Percentiles rank a stretch among this genome's conserved stretches.
These are phyloP conservation scores for Tipula unca DNA, from an alignment of 2,888 invertebrate genomes.

Conservation along the genomic window DNA sequence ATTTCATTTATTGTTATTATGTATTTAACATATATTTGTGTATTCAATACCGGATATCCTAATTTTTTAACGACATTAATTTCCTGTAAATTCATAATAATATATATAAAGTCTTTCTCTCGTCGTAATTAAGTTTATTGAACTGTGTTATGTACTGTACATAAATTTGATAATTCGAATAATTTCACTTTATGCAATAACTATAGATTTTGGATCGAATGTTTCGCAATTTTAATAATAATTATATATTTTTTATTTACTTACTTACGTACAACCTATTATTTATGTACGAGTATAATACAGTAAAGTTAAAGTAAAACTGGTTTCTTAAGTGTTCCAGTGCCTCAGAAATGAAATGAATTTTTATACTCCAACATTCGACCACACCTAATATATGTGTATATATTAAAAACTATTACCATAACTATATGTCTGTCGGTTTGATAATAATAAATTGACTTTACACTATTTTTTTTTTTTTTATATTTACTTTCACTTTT, in stretches of 20 bases:
- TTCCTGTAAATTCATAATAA: not conserved
- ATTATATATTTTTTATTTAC: not conserved
- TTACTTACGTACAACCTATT: not conserved
- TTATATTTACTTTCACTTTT: not conserved
- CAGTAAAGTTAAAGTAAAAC: not conserved
- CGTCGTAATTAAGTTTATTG: not conserved
- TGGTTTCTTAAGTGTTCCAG: not conserved
- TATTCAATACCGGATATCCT: slow-evolving; percentile 19
- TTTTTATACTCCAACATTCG: slow-evolving; percentile 2
- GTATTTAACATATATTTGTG: not conserved
- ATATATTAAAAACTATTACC: not conserved
- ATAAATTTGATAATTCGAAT: not conserved
- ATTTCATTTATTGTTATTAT: not conserved
- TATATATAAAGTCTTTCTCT: not conserved
- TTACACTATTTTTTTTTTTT: not conserved
- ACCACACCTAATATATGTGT: not conserved
- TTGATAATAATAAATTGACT: not conserved
- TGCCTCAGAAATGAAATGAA: not conserved
- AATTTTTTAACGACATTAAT: slow-evolving; percentile 9
- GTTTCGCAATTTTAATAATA: not conserved
- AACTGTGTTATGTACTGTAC: not conserved
- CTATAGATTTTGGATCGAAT: not conserved
- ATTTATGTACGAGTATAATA: not conserved
- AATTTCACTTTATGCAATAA: not conserved
- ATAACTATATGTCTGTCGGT: not conserved